Evolutionary conservation across 2,888 invertebrate genomes (phyloP).

Genomic region (Malthinus seriepunctatus): DNA sequence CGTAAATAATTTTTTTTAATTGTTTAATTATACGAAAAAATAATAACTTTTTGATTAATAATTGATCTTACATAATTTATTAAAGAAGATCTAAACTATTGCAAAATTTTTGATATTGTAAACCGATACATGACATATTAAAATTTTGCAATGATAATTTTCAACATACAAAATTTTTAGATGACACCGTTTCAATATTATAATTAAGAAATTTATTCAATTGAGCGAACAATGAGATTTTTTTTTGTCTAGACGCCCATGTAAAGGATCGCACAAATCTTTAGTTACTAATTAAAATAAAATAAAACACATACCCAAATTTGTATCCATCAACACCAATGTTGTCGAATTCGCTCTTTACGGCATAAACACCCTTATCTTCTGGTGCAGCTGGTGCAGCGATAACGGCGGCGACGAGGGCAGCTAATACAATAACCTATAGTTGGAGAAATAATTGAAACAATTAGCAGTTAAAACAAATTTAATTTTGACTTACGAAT

Average conservation of each 20-base stretch:
- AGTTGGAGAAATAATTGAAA: background rate
- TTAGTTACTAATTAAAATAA: background rate
- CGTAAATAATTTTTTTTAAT: too few relatives aligned
- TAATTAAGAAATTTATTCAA: constrained; percentile 10
- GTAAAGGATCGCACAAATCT: background rate
- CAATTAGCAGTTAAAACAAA: too few relatives aligned
- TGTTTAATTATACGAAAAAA: too few relatives aligned
- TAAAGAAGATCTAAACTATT: constrained; percentile 13
- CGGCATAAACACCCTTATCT: constrained; percentile 60
- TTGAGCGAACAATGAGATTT: background rate
- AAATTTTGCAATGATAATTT: constrained; percentile 12
- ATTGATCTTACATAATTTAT: constrained; percentile 12
- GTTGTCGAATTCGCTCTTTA: constrained; percentile 66
- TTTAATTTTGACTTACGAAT: constrained; percentile 8
- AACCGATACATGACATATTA: constrained; percentile 12
- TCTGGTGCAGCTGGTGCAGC: constrained; percentile 1
- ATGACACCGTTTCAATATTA: constrained; percentile 17
- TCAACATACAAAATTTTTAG: constrained; percentile 10
- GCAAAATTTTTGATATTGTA: constrained; percentile 13
- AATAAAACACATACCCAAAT: constrained; percentile 10
- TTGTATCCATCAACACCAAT: constrained; percentile 50
- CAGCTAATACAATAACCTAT: constrained; percentile 34
- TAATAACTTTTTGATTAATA: too few relatives aligned
- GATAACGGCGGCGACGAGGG: constrained; percentile 42
- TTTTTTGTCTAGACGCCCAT: too few relatives aligned